Base-by-base conservation (phyloP, 2,888 invertebrate genomes). In the Chymomyza caudatula region DNA sequence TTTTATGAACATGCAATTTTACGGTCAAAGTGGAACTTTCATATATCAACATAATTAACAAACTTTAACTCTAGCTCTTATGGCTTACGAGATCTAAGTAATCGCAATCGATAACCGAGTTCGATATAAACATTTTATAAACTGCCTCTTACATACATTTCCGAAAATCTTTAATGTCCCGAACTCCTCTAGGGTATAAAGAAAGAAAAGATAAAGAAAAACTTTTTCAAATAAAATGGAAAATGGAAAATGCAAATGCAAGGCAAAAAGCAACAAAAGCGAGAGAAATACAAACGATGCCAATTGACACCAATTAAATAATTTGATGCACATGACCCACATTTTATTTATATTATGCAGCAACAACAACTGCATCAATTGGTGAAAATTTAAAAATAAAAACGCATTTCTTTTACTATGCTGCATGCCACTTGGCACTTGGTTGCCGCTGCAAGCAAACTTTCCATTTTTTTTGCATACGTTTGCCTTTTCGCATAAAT, bases 261-360 rank as follows among this genome's bases (percentile, higher is more conserved):
- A 42, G 17, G 8, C 19, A 47, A 59, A 44, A 43, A 1, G 17
- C 8, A 43, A 58, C 1, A 3, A 15, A 49, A 6, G 37, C 8
- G 51, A 19, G 11, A 17, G 20, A 8, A 47, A 47, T 6, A 19
- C 47, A 47, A 47, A 47, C 47, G 19, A 47, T 19, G 47, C 71
- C 80, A 85, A 82, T 82, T 82, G 82, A 85, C 82, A 82, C 80
- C 85, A 82, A 60, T 85, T 82, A 83, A 85, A 85, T 85, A 79
- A 85, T 82, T 85, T 82, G 85, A 82, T 82, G 82, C 85, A 85
- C 82, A 83, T 85, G 85, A 83, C 82, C 85, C 75, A 82, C 82
- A 82, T 82, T 79, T 82, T 79, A 74, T 79, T 76, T 85, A 72
- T 67, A 82, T 68, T 70, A 60, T 66, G 60, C 60, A 63, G 57